Evolutionary conservation across 2,113 vertebrate genomes (phyloP), one percentile per base, ranked within the genome.

Genomic region (Lepisosteus osseus): DNA sequence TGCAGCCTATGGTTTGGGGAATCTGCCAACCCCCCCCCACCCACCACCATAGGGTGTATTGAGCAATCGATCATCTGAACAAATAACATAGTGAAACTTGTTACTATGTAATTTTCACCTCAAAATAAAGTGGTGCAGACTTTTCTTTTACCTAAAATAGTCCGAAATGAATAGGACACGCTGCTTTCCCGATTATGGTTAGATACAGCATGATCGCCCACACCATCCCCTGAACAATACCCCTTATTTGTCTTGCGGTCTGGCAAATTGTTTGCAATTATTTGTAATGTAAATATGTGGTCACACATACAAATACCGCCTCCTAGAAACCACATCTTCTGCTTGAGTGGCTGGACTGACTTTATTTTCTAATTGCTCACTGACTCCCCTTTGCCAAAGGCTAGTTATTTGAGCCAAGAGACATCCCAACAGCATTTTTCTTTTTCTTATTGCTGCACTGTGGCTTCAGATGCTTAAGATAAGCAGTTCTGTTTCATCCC

Each of bases 221-320:
- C 70, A 72, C 69, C 40, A 42, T 72, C 67, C 62, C 69, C 74
- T 74, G 70, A 78, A 81, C 80, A 82, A 72, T 63, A 70, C 72
- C 72, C 79, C 67, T 76, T 78, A 80, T 88, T 85, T 86, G 82
- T 68, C 81, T 70, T 84, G 81, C 57, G 79, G 82, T 81, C 11
- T 8, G 68, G 44, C 57, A 61, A 84, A 86, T 84, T 89, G 85
- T 88, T 89, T 87, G 74, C 74, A 15, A 68, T 82, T 80, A 85
- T 89, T 84, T 89, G 83, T 83, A 83, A 86, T 85, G 83, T 87
- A 86, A 88, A 86, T 88, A 80, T 84, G 86, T 73, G 84, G 85
- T 82, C 66, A 72, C 42, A 57, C 77, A 76, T 72, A 73, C 77
- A 76, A 79, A 78, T 76, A 43, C 67, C 47, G 29, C 79, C 78